Percentiles rank a stretch among this genome's conserved stretches.
Evolutionary conservation across 1,140 invertebrate species (phyloP).

Genomic region (Callitettix versicolor): DNA sequence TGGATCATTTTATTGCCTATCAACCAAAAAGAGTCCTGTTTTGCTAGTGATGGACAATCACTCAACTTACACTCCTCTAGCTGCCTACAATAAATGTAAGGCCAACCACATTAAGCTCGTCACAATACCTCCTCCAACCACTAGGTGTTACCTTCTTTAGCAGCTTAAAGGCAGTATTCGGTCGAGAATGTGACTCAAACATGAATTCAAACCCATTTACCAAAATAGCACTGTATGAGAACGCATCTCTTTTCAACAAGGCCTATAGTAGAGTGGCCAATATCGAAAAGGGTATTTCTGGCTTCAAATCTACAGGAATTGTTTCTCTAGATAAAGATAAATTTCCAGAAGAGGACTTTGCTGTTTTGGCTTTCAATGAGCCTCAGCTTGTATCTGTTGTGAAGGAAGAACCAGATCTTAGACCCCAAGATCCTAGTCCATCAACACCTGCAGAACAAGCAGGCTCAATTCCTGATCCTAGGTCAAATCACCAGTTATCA

Average conservation of each 20-base stretch:
- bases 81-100: constrained; percentile 25
- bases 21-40: constrained; percentile 18
- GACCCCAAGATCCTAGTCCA: no score
- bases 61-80: constrained; percentile 26
- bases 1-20: constrained; percentile 25
- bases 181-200: constrained; percentile 30
- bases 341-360: no score
- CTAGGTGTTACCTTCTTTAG: constrained; percentile 30
- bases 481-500: no score
- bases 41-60: constrained; percentile 30
- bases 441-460: no score
- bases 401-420: no score
- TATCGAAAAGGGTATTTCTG: constrained; percentile 23
- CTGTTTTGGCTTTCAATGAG: no score
- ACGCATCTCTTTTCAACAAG: constrained; percentile 23
- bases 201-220: constrained; percentile 24
- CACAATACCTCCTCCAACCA: constrained; percentile 31
- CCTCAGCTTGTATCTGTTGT: no score
- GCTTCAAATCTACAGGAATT: constrained; percentile 28
- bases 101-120: constrained; percentile 31
- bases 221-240: constrained; percentile 26
- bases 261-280: constrained; percentile 25
- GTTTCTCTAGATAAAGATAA: constrained; percentile 23
- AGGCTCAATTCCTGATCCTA: no score
- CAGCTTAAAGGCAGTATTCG: constrained; percentile 33